phyloP scores from a whole-genome alignment of 2,888 invertebrate species.

The Tryphoninae sp. region DNA sequence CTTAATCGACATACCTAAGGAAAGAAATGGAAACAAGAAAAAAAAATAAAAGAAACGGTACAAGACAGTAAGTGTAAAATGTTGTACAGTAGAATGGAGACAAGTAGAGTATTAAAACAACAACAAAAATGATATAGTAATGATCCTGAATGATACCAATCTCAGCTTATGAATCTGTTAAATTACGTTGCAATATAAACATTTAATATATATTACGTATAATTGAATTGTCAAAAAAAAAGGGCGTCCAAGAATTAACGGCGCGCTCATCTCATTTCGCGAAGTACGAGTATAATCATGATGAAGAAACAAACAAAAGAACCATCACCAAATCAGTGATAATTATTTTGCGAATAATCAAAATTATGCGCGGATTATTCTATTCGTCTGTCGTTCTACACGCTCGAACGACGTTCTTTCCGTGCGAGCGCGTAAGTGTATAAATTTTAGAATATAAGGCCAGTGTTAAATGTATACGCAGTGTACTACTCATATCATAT shows the following conservation, averaged over 20 bases:
- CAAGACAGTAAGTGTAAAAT: constrained; percentile 78
- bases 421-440: constrained; percentile 69
- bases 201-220: constrained; percentile 73
- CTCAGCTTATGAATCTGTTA: constrained; percentile 81
- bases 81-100: constrained; percentile 79
- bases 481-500: constrained; percentile 81
- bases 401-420: constrained; percentile 53
- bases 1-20: constrained; percentile 74
- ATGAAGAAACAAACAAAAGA: constrained; percentile 4
- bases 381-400: constrained; percentile 46
- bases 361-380: constrained; percentile 60
- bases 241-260: constrained; percentile 43
- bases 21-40: constrained; percentile 65
- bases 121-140: constrained; percentile 65
- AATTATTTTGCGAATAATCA: constrained; percentile 64
- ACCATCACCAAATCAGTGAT: constrained; percentile 58
- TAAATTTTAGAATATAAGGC: constrained; percentile 80
- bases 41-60: constrained; percentile 27
- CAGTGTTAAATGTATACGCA: constrained; percentile 82
- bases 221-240: constrained; percentile 60
- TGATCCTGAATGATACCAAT: constrained; percentile 79
- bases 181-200: constrained; percentile 79
- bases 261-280: constrained; percentile 44
- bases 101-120: constrained; percentile 77
- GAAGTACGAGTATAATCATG: constrained; percentile 22